These are phyloP conservation scores for Ylistrum balloti DNA, from an alignment of 1,140 invertebrate genomes.

Conservation along the genomic window DNA sequence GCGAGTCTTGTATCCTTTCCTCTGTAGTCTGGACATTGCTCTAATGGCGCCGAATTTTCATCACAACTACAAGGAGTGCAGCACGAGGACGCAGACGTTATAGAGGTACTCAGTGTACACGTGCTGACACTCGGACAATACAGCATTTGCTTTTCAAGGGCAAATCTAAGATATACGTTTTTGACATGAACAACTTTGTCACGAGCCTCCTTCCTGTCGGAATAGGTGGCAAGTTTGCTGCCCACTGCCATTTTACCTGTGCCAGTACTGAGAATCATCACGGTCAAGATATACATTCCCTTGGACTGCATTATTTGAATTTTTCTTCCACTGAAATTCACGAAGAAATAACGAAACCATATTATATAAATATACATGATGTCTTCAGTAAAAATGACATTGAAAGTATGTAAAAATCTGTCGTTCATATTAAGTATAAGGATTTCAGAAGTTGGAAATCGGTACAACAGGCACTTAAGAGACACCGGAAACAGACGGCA, in stretches of 20 bases:
- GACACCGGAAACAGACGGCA: too few species aligned
- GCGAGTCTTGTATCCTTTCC: not conserved
- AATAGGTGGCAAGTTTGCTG: not conserved
- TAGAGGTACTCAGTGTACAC: not conserved
- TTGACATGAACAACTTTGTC: not conserved
- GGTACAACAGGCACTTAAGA: too few species aligned
- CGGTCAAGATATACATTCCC: not conserved
- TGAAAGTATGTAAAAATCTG: too few species aligned
- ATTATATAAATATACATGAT: too few species aligned
- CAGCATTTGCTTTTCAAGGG: not conserved
- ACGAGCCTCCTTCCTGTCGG: not conserved
- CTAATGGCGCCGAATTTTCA: not conserved
- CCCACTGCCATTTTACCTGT: not conserved
- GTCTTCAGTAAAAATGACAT: too few species aligned
- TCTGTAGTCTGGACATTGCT: not conserved
- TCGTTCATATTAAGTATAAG: too few species aligned
- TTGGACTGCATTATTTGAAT: not conserved
- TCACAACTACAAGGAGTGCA: not conserved
- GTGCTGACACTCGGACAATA: not conserved
- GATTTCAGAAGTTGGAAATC: too few species aligned
- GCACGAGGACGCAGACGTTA: not conserved
- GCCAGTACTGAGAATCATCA: not conserved
- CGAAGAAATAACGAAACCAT: too few species aligned
- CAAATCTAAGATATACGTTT: not conserved
- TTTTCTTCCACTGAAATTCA: not conserved